A percentile compares a stretch with the other conserved stretches of the same genome.
Conservation (phyloP, 2,888 invertebrate genomes). For the Drosophila nr. fundita region DNA sequence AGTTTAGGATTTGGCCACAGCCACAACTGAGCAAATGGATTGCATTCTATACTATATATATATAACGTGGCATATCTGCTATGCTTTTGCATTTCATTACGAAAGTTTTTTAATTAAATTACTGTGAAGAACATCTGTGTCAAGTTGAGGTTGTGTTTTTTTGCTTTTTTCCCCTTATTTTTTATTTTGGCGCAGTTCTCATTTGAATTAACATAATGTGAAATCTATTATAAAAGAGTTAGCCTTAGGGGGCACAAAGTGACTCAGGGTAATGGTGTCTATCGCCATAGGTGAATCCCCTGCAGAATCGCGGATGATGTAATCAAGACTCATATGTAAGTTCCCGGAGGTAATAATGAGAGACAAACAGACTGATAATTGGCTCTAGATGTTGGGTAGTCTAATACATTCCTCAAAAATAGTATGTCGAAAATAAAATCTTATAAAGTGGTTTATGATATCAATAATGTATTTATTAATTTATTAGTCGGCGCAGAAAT, state of each 20-base stretch:
- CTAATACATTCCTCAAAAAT: not conserved
- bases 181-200: slow-evolving; percentile 8
- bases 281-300: slow-evolving; percentile 25
- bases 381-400: not conserved
- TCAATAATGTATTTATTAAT: not conserved
- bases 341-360: not conserved
- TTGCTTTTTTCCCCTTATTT: not conserved
- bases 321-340: slow-evolving; percentile 6
- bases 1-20: slow-evolving; percentile 56
- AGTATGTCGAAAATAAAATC: not conserved
- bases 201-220: slow-evolving; percentile 50
- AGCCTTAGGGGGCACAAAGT: not conserved
- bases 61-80: slow-evolving; percentile 24
- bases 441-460: not conserved
- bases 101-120: slow-evolving; percentile 81
- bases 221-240: slow-evolving; percentile 25
- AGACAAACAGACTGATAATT: not conserved
- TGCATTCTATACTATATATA: slow-evolving; percentile 45
- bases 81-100: slow-evolving; percentile 75
- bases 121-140: slow-evolving; percentile 75
- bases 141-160: slow-evolving; percentile 54
- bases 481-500: not conserved
- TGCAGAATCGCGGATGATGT: slow-evolving; percentile 12
- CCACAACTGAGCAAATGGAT: slow-evolving; percentile 28
- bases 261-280: not conserved